Evolutionary conservation across 2,888 invertebrate species (phyloP), one percentile per base, ranked within the genome.

Genomic region (Dryomyza anilis): DNA sequence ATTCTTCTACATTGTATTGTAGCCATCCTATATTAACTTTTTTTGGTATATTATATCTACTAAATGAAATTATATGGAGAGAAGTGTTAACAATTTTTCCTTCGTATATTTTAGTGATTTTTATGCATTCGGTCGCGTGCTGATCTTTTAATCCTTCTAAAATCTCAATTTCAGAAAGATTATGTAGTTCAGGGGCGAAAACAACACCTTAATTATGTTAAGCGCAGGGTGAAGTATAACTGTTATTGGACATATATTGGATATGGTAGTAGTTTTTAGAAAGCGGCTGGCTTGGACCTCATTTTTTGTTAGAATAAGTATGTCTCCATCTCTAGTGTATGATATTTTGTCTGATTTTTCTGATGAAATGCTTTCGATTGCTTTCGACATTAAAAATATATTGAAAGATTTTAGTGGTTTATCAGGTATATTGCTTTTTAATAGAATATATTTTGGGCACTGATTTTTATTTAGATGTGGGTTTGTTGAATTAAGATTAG

Each of bases 1-100:
- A 65, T n/a, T 65, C 50, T 33, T 61, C 39, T 12, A 67, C 30
- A 21, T 60, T 59, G 8, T 56, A 61, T 7, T 56, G 46, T 3
- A 50, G 23, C 8, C 8, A 25, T 2, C 12, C 25, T 10, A 50
- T 23, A 12, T 50, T 23, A 3, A 50, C 6, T 50, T 50, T 25
- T n/a, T n/a, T n/a, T n/a, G n/a, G n/a, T n/a, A n/a, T n/a, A n/a
- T n/a, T n/a, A n/a, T n/a, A n/a, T n/a, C 3, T 19, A 25, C 25
- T 5, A 25, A 50, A 50, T 2, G 50, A 50, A 23, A 50, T 6
- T 8, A 25, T 50, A 14, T 50, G 12, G 2, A 25, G 25, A 25
- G 25, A 12, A 3, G 64, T 64, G 5, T 64, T 59, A 6, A 2
- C n/a, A 4, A 36, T 19, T 45, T 64, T 58, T 2, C 23, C 43